These are phyloP conservation scores for Rhingia campestris DNA, from an alignment of 2,888 invertebrate species.

Conservation along the genomic window DNA sequence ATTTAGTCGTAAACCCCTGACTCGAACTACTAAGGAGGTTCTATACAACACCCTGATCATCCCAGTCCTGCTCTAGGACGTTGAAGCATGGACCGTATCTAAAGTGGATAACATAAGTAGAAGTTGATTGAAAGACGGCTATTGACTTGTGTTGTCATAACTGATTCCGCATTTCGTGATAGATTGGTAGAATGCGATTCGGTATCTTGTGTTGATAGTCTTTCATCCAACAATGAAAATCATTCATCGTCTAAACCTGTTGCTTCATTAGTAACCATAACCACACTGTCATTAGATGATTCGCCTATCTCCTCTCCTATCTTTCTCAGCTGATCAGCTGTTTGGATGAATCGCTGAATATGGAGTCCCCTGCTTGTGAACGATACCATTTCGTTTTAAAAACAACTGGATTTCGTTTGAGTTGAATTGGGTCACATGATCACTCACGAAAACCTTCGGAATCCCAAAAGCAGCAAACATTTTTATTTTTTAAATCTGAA, in stretches of 20 bases:
- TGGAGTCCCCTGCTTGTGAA: conserved; percentile 6
- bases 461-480: conserved; percentile 60
- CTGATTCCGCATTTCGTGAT: conserved; percentile 4
- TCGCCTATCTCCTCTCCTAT: conserved; percentile 11
- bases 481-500: conserved; percentile 65
- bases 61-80: too few relatives aligned
- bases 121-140: too few relatives aligned
- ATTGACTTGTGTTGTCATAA: neutral
- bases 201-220: neutral
- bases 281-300: neutral
- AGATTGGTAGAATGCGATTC: neutral
- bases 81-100: too few relatives aligned
- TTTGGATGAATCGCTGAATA: conserved; percentile 34
- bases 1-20: too few relatives aligned
- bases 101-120: too few relatives aligned
- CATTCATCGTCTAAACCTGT: neutral
- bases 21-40: too few relatives aligned
- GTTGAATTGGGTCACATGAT: conserved; percentile 67
- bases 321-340: conserved; percentile 23
- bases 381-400: conserved; percentile 56
- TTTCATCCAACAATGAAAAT: conserved; percentile 11
- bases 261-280: neutral
- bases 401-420: conserved; percentile 60
- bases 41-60: too few relatives aligned
- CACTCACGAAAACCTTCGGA: conserved; percentile 56